Evolutionary conservation across 1,140 invertebrate species (phyloP).

Genomic region (Drosophila sturtevanti): DNA sequence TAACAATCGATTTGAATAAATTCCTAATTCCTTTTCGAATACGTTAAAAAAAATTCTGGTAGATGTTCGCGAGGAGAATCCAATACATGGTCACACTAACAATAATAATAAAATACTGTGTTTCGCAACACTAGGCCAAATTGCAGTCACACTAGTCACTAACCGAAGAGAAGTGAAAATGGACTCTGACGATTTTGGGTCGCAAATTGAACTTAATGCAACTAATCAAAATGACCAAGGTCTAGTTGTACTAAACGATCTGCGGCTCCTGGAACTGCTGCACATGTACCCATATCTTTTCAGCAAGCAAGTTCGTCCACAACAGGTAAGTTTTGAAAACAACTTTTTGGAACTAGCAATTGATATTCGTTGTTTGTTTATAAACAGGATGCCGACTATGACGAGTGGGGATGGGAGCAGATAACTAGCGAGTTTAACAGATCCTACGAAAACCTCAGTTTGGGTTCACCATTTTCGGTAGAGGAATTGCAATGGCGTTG

Average conservation of each 20-base stretch:
- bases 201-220: background rate
- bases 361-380: background rate
- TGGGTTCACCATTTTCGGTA: conserved; percentile 33
- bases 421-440: conserved; percentile 54
- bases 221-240: background rate
- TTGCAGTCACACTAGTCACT: background rate
- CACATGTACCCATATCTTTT: conserved; percentile 57
- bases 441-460: conserved; percentile 29
- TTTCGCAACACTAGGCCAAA: background rate
- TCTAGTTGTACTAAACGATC: conserved; percentile 64
- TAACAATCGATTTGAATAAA: no score
- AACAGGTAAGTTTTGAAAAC: background rate
- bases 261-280: conserved; percentile 55
- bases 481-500: conserved; percentile 57
- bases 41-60: no score
- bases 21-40: no score
- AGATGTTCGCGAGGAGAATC: background rate
- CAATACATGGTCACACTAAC: background rate
- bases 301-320: conserved; percentile 9
- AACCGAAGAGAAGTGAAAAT: background rate
- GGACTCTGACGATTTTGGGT: background rate
- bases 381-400: conserved; percentile 50
- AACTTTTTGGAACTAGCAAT: background rate
- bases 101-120: background rate
- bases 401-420: conserved; percentile 63